Evolutionary conservation across 2,888 invertebrate species (phyloP), one percentile per base, ranked within the genome.

Genomic region (Salpingus planirostris): DNA sequence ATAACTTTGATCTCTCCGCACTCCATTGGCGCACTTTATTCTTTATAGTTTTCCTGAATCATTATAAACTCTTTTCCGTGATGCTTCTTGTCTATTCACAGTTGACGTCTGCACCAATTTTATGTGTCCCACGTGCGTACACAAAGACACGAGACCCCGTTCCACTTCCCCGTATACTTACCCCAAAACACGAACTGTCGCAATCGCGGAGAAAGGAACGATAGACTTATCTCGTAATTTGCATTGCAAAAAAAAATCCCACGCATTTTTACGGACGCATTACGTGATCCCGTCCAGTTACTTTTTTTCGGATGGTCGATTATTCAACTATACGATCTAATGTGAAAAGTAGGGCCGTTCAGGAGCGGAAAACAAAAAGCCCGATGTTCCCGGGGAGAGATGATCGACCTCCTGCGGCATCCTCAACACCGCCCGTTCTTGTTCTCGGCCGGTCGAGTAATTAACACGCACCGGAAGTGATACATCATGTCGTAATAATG

Each of bases 401-500:
- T 41, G 44, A 43, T 40, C 39, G 39, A 35, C 35, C 39, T 39
- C 39, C 32, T 32, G 28, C 21, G 21, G 31, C 24, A 24, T 24
- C 25, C 35, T 23, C 33, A 31, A 35, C 34, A 50, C 50, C 47
- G 46, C 44, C 43, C 33, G 50, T 48, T 49, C 52, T 55, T 57
- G 57, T 57, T 56, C 55, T 52, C 40, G 38, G 50, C 54, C 49
- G 54, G 55, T 46, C 53, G 50, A 55, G 59, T 57, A 62, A 62
- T 62, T 62, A 62, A 60, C 57, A 52, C 54, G 52, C 59, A 59
- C 62, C 61, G 63, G 63, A 63, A 63, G 59, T 57, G 61, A 63
- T 63, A 60, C 52, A 60, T 63, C 63, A 63, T 61, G 60, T 55
- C 53, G 59, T 60, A 62, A 63, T 62, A 62, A 62, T 62, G 62